Evolutionary conservation across 2,888 invertebrate species (phyloP).

Genomic region (Acanthosepion pharaonis): DNA sequence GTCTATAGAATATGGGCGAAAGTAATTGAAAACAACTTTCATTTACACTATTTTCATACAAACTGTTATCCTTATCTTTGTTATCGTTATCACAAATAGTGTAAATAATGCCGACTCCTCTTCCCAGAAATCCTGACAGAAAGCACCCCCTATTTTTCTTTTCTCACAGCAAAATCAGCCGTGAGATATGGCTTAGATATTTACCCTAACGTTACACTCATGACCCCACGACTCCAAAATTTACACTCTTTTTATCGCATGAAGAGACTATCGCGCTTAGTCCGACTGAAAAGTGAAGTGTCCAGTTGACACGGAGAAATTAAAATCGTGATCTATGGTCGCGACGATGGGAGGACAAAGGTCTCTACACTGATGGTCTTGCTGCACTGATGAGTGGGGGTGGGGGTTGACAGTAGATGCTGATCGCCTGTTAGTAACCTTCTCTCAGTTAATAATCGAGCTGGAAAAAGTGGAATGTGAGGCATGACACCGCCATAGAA

Average conservation of each 20-base stretch:
- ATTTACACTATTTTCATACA: too few species aligned
- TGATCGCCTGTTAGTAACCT: too few species aligned
- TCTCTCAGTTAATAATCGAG: too few species aligned
- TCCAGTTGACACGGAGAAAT: neutral
- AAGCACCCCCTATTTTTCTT: neutral
- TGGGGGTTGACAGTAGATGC: too few species aligned
- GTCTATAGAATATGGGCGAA: too few species aligned
- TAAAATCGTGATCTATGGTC: neutral
- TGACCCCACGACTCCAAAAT: neutral
- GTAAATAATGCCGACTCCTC: too few species aligned
- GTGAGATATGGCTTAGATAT: neutral
- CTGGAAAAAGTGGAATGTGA: too few species aligned
- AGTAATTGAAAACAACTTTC: too few species aligned
- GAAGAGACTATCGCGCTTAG: neutral
- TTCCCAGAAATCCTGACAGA: too few species aligned
- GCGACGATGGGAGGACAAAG: neutral
- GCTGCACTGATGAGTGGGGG: too few species aligned
- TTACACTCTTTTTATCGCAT: neutral
- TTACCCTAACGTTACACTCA: neutral
- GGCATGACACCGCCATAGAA: too few species aligned
- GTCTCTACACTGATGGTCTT: neutral
- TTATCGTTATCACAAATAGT: too few species aligned
- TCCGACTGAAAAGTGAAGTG: neutral
- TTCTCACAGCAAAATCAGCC: neutral
- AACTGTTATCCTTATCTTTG: neutral